Percentiles rank a stretch among this genome's conserved stretches.
Conservation (phyloP, 2,113 vertebrate species). For the Sylvietta virens region DNA sequence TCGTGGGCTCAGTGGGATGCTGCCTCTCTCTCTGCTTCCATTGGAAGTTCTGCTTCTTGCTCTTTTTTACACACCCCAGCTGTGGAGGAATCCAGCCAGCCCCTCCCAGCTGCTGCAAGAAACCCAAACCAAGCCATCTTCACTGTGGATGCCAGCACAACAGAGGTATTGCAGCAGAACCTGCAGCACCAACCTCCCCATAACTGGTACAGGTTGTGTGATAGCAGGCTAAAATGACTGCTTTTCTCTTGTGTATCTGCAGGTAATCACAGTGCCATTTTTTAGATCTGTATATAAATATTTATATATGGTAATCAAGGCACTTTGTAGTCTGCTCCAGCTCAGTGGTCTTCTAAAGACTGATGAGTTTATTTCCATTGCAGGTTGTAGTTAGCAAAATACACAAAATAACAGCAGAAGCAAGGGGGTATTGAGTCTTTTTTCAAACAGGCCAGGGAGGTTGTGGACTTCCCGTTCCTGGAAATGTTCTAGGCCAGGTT, state of each 20-base stretch:
- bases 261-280: neutral
- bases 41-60: slow-evolving; percentile 60
- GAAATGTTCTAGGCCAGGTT: neutral
- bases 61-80: slow-evolving; percentile 67
- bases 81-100: slow-evolving; percentile 43
- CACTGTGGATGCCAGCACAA: slow-evolving; percentile 74
- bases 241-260: neutral
- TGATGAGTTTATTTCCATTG: neutral
- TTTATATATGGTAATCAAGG: neutral
- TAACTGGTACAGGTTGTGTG: neutral
- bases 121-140: slow-evolving; percentile 83
- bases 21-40: neutral
- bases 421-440: neutral
- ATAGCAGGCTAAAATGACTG: neutral
- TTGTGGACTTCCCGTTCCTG: neutral
- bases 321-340: neutral
- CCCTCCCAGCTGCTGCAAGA: slow-evolving; percentile 39
- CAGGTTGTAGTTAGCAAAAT: neutral
- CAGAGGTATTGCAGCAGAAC: slow-evolving; percentile 71
- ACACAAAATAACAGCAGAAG: neutral
- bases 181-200: neutral
- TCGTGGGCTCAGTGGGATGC: neutral
- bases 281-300: too few species aligned
- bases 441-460: neutral
- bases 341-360: neutral